phyloP scores from a whole-genome alignment of 2,888 invertebrate species.

The Dorcus hopei region DNA sequence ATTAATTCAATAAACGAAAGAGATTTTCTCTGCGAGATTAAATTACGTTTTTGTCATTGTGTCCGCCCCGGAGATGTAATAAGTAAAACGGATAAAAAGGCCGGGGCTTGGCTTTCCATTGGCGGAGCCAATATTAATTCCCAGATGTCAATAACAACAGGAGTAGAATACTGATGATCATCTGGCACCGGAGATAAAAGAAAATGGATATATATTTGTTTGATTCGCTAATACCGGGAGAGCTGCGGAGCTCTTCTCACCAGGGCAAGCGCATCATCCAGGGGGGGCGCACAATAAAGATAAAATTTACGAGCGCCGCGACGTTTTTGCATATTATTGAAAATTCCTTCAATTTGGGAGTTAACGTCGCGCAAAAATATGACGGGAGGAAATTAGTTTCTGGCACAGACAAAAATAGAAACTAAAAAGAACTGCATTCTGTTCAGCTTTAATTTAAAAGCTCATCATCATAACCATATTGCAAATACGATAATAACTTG shows the following conservation, averaged over 20 bases:
- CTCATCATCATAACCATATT: too few relatives aligned
- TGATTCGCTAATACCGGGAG: background rate
- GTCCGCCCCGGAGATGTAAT: background rate
- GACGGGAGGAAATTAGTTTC: too few relatives aligned
- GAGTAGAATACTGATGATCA: constrained; percentile 10
- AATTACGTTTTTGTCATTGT: background rate
- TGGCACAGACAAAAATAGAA: too few relatives aligned
- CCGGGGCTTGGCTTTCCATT: background rate
- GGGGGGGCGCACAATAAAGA: too few relatives aligned
- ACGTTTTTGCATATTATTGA: background rate
- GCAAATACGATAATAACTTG: too few relatives aligned
- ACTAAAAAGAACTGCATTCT: too few relatives aligned
- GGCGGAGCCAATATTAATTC: constrained; percentile 8
- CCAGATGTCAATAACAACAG: constrained; percentile 12
- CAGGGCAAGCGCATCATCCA: too few relatives aligned
- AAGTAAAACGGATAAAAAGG: background rate
- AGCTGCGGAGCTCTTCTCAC: background rate
- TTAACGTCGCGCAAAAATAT: background rate
- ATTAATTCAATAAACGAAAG: background rate
- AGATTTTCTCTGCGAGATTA: background rate
- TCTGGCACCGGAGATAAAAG: constrained; percentile 7
- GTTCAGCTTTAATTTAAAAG: too few relatives aligned
- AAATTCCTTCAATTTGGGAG: background rate
- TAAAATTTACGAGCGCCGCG: background rate
- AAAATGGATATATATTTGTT: constrained; percentile 4